Evolutionary conservation across 1,140 invertebrate species (phyloP).

Genomic region (Eciton burchellii): DNA sequence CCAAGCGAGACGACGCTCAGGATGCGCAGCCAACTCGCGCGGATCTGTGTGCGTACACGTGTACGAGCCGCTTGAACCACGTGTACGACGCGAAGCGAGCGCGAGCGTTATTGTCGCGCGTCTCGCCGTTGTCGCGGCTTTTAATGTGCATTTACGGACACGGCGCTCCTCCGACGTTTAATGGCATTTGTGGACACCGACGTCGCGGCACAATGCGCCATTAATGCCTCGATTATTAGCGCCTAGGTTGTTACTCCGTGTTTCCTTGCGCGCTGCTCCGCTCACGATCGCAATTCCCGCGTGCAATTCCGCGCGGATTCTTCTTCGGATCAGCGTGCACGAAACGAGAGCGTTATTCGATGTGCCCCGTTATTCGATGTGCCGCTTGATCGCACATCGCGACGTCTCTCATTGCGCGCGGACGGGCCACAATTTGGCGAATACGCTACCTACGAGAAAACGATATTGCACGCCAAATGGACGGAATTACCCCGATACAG

Average conservation of each 20-base stretch:
- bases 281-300: background rate
- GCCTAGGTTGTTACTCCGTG: slow-evolving; percentile 2
- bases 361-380: slow-evolving; percentile 64
- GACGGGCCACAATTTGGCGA: slow-evolving; percentile 52
- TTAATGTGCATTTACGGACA: slow-evolving; percentile 57
- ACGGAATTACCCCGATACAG: slow-evolving; percentile 61
- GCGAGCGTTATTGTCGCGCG: slow-evolving; percentile 2
- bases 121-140: slow-evolving; percentile 48
- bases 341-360: slow-evolving; percentile 63
- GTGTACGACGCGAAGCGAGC: background rate
- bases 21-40: background rate
- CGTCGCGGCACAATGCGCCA: slow-evolving; percentile 26
- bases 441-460: slow-evolving; percentile 55
- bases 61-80: background rate
- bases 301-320: slow-evolving; percentile 55
- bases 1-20: background rate
- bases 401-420: slow-evolving; percentile 54
- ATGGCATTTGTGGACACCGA: slow-evolving; percentile 5
- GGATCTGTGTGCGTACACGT: background rate
- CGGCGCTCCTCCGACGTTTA: no score
- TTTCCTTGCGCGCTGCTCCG: slow-evolving; percentile 11
- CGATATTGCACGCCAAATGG: slow-evolving; percentile 49
- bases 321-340: slow-evolving; percentile 64
- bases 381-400: slow-evolving; percentile 67
- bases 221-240: slow-evolving; percentile 52